Evolutionary conservation across 1,140 invertebrate genomes (phyloP), one percentile per base, ranked within the genome.

Genomic region (Idris sp.): DNA sequence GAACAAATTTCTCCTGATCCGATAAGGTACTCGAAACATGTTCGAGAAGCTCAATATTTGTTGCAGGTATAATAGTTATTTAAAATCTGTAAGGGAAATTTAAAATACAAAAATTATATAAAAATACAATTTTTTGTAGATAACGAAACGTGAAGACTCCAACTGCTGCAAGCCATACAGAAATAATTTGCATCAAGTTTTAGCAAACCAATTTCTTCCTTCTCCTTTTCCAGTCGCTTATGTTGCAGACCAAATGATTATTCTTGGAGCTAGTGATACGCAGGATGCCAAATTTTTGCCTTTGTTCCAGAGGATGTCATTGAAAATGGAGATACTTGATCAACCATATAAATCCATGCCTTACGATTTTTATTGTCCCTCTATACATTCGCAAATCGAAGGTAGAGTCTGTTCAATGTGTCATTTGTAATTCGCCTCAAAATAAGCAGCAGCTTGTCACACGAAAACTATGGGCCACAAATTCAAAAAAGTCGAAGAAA

Each of bases 31-130:
- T 14, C 25, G 26, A 33, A 35, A 9, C 48, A 72, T 48, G 58
- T 72, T 15, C 18, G 58, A 10, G 30, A 46, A 30, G 14, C 28
- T 3, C 68, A 72, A 14, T 72, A 72, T 19, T 54, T 49, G 1
- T 22, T 49, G 8, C 44, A 49, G 15, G 30, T 49, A 49, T n/a
- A n/a, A 49, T 19, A 30, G 11, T 46, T 8, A 46, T 46, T 15
- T 48, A 11, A n/a, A n/a, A n/a, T 31, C 18, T 48, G 13, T 1
- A 11, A 33, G 8, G 3, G 8, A 25, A 25, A 3, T 18, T 48
- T 31, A n/a, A n/a, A n/a, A n/a, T n/a, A n/a, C n/a, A n/a, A n/a
- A n/a, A n/a, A n/a, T n/a, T n/a, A n/a, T n/a, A n/a, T n/a, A 14
- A 25, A 18, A 33, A 33, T 2, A 33, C 35, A 35, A 18, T 8